Base-by-base conservation (phyloP, 2,113 vertebrate genomes). In the Plestiodon gilberti region DNA sequence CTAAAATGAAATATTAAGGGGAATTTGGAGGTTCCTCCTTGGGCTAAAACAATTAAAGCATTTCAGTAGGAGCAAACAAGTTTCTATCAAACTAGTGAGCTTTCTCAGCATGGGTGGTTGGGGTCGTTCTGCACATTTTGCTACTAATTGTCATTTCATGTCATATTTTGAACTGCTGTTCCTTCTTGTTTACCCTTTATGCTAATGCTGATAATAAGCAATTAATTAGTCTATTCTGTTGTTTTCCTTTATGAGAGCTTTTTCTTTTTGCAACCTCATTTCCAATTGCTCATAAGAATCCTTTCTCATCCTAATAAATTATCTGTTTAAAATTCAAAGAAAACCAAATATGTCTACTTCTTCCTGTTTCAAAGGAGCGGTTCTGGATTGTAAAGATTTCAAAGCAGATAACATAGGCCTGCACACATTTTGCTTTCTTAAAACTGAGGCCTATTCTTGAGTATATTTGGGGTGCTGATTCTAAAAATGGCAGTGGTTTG, bases 351-450 rank as follows among this genome's bases (percentile, higher is more conserved):
- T 81, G 20, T 82, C 88, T 59, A 74, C 17, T 57, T 78, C 38
- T 70, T 1, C 73, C 0, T 89, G 89, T 85, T 75, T 90, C 11
- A 25, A 40, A 14, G 33, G 65, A 87, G 22, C 8, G 90, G n/a
- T 23, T 17, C 28, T 71, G 61, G 79, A 90, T 89, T 88, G 76
- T 40, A 75, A 61, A 43, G 79, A 1, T 1, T 83, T 92, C 87
- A 88, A 25, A 93, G 86, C 65, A 64, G 57, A 73, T 48, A 8
- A n/a, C n/a, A n/a, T n/a, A n/a, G n/a, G n/a, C n/a, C n/a, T n/a
- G n/a, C n/a, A n/a, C n/a, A n/a, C n/a, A n/a, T n/a, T n/a, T n/a
- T n/a, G n/a, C n/a, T n/a, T n/a, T n/a, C n/a, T n/a, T n/a, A n/a
- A n/a, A n/a, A n/a, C n/a, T n/a, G n/a, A n/a, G n/a, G n/a, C n/a